Base-by-base conservation (phyloP, 2,888 invertebrate genomes). In the Morpho helenor region DNA sequence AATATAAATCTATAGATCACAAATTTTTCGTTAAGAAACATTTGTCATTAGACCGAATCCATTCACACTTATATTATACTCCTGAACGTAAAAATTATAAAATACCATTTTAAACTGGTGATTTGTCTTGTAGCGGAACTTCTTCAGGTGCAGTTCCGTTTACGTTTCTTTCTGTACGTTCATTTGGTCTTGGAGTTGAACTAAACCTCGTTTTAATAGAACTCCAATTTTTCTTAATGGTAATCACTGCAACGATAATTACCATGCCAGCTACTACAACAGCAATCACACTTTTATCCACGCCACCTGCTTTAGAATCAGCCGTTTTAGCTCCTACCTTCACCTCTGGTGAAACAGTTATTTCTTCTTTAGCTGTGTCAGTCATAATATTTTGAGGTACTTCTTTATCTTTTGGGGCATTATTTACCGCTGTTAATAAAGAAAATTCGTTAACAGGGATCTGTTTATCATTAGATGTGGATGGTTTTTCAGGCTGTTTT, bases 191-290 rank as follows among this genome's bases (percentile, higher is more conserved):
- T 9, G 85, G 82, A 7, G 81, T 72, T 8, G 87, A 86, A 65
- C 80, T 80, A 63, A 87, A 89, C 56, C 78, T 71, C 57, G 83
- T 87, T 64, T 69, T 85, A 45, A 91, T 87, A n/a, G 87, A 87
- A 68, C 87, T 91, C 85, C 92, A 91, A 72, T 91, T 92, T 76
- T 92, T 92, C 72, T 92, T 92, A 8, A 91, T 82, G 9, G 89
- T 86, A 54, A 93, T 91, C 10, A 88, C 91, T 9, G 91, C 91
- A 2, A 91, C 83, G 2, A 92, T 86, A 6, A 92, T 76, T 4
- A 92, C 80, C 78, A 92, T 87, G 3, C 91, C 92, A 6, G 88
- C 91, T 16, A 91, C 87, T 41, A 93, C 84, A 23, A 93, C 78
- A 44, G 89, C 89, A 52, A 93, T 84, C 4, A 92, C 73, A 73